Base-by-base conservation (phyloP, 2,888 invertebrate genomes). In the Polydrusus pterygomalis region DNA sequence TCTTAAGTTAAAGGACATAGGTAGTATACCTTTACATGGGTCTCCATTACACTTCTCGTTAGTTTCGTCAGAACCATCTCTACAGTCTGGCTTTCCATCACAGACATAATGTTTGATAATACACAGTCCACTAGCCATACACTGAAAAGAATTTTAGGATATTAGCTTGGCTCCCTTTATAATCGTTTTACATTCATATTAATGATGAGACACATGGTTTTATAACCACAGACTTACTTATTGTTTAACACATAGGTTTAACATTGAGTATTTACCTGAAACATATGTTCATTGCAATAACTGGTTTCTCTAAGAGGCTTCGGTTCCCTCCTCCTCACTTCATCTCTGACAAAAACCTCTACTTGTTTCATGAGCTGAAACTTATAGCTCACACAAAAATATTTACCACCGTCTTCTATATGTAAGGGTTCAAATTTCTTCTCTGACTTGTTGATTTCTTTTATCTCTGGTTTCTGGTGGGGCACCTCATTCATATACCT, bases 31-130 rank as follows among this genome's bases (percentile, higher is more conserved):
- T 85, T 82, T 87, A 83, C 87, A 89, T n/a, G 89, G 88, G 79
- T 88, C 85, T 3, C 84, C 87, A 54, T 86, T 83, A 73, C 88
- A 89, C 3, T 84, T 82, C 40, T 85, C 85, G 17, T 78, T 67
- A 78, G 86, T 85, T 82, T 90, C 90, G 83, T 90, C 90, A 40
- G 88, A 88, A 25, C 89, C 89, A 80, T 88, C 89, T 73, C 86
- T 87, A 79, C 90, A 90, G 81, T 90, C 90, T 17, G 81, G 80
- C 77, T 86, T 87, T 2, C 90, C 90, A 83, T 90, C 90, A 81
- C 90, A 90, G 7, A 89, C 85, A 81, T 88, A 90, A 80, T 89
- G 87, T 60, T 85, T 84, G 73, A 86, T 87, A 40, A 90, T 89
- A 81, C 90, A 90, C 43, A 84, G 79, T 2, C 85, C 85, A 77